Conservation (phyloP, 2,888 invertebrate genomes). For the Agonum fuliginosum region DNA sequence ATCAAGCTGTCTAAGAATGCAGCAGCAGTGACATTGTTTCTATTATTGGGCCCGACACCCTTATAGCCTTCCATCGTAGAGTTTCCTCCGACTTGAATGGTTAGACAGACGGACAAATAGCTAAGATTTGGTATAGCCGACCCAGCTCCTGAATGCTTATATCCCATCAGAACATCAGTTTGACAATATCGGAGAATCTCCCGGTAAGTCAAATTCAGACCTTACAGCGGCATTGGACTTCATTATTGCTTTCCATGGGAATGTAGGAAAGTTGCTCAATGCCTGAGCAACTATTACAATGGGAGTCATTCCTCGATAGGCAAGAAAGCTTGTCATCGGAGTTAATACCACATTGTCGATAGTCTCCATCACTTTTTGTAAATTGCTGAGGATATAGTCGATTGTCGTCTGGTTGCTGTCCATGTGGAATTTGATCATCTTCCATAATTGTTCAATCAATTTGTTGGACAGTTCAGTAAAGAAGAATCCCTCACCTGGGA, state of each 20-base stretch:
- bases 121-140: slow-evolving; percentile 6
- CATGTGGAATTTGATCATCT: neutral
- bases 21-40: neutral
- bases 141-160: slow-evolving; percentile 31
- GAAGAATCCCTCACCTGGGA: neutral
- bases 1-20: neutral
- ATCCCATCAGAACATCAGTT: neutral
- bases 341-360: too few species aligned
- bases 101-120: neutral
- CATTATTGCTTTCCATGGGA: neutral
- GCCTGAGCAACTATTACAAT: neutral
- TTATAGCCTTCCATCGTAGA: neutral
- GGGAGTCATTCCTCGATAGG: too few species aligned
- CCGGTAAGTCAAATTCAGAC: neutral
- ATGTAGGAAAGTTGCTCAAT: too few species aligned
- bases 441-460: neutral
- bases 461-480: neutral
- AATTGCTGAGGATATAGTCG: neutral
- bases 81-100: neutral
- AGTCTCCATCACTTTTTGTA: too few species aligned
- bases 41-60: slow-evolving; percentile 1
- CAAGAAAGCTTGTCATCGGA: too few species aligned
- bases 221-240: neutral
- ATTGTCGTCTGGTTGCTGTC: neutral
- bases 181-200: neutral